A percentile compares a stretch with the other conserved stretches of the same genome.
These are phyloP conservation scores for Drosophila kikkawai DNA, from an alignment of 1,140 invertebrate species.

Conservation along the genomic window DNA sequence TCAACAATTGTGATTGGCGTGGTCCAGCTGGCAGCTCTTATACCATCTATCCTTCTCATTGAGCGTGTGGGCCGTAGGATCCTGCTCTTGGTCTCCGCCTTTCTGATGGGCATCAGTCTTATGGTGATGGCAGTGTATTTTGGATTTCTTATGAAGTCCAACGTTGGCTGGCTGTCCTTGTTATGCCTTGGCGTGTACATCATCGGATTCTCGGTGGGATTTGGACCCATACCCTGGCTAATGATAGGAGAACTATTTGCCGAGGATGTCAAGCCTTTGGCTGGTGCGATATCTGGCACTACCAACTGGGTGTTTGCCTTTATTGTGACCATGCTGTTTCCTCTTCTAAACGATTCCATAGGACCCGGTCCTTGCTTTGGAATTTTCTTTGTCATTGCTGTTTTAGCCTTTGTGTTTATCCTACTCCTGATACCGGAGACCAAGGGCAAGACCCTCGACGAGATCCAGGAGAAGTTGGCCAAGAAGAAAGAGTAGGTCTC, in stretches of 20 bases:
- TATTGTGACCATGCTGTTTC: conserved; percentile 90
- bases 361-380: conserved; percentile 89
- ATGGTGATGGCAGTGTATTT: conserved; percentile 88
- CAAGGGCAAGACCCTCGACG: conserved; percentile 89
- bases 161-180: conserved; percentile 89
- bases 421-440: conserved; percentile 89
- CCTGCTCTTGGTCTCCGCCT: conserved; percentile 88
- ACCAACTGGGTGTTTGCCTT: conserved; percentile 93
- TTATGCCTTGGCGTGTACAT: conserved; percentile 90
- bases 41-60: conserved; percentile 88
- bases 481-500: neutral
- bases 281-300: conserved; percentile 89
- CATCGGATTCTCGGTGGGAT: conserved; percentile 91
- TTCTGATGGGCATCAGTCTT: conserved; percentile 88
- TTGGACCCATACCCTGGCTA: conserved; percentile 93
- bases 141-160: conserved; percentile 85
- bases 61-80: conserved; percentile 88
- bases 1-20: conserved; percentile 90
- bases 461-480: conserved; percentile 85
- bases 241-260: conserved; percentile 91
- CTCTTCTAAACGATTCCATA: conserved; percentile 33
- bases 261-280: conserved; percentile 90
- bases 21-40: conserved; percentile 90
- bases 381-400: conserved; percentile 89
- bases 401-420: conserved; percentile 87